Evolutionary conservation across 2,113 vertebrate genomes (phyloP), one percentile per base, ranked within the genome.

Genomic region (Embiotoca jacksoni): DNA sequence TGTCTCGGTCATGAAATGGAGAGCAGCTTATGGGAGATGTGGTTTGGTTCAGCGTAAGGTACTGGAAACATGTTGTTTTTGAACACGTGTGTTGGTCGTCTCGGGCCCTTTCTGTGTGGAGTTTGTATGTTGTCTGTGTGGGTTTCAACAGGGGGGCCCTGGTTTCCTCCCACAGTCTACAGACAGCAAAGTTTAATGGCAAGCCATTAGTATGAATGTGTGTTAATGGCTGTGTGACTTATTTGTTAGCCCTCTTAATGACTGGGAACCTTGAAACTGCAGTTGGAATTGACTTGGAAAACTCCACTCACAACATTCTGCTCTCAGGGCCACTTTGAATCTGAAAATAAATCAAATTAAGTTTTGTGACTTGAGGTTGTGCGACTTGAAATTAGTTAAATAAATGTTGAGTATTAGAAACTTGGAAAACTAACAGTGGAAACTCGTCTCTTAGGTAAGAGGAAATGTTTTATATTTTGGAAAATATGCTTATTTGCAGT

Each of bases 1-100:
- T 86, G 78, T 88, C 57, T 72, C 4, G 49, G 86, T 70, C 72
- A 31, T 85, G 75, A 86, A 82, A 83, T 55, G 37, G 53, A 80
- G 66, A 73, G 79, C 33, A 78, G 72, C 16, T 70, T 31, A 70
- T 88, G 72, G 61, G 82, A 84, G 44, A 79, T 78, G 73, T 80
- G 57, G 67, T 86, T 72, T 78, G 73, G 32, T 78, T 79, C 60
- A 49, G 80, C 77, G 74, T 14, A 39, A 0, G 4, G 15, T 30
- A 10, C 41, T 49, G 15, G 33, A 65, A 31, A n/a, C 62, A 50
- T 62, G n/a, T 7, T 58, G 60, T 39, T 71, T 70, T 59, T 41
- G 32, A 66, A 41, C 13, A 36, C 36, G 61, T 23, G 23, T 23
- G 23, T 44, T 41, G 36, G 44, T 23, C 63, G 32, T 14, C n/a